Percentiles rank a stretch among this genome's conserved stretches.
Conservation (phyloP, 2,797 vertebrate genomes). For the Taeniopygia guttata region DNA sequence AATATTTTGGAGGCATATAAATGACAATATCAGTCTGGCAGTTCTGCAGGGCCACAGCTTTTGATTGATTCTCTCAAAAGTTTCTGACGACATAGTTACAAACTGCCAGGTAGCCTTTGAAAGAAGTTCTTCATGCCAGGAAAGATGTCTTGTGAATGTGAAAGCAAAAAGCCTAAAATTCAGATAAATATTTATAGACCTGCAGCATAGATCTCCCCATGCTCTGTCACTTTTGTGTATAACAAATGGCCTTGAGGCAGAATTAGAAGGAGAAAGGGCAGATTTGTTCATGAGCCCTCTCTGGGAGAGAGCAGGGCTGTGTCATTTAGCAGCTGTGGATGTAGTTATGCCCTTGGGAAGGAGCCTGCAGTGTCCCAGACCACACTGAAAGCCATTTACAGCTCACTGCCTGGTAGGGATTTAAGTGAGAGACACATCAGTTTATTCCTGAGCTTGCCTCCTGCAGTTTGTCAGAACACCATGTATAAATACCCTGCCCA, state of each 20-base stretch:
- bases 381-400: background rate
- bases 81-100: background rate
- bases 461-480: fast-evolving
- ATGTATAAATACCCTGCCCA: background rate
- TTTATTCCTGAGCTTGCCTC: background rate
- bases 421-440: background rate
- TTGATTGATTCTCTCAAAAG: background rate
- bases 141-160: background rate
- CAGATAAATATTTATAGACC: background rate
- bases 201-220: background rate
- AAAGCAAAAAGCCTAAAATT: background rate
- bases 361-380: background rate
- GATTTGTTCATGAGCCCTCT: background rate
- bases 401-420: fast-evolving
- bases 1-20: background rate
- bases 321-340: background rate
- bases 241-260: background rate
- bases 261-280: background rate
- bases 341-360: background rate
- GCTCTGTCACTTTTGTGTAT: background rate
- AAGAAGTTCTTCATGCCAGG: background rate
- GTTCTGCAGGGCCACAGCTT: background rate
- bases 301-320: background rate
- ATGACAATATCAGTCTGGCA: background rate
- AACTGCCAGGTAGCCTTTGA: background rate